These are phyloP conservation scores for Pyrocoelia pectoralis DNA, from an alignment of 2,888 invertebrate species.

Conservation along the genomic window DNA sequence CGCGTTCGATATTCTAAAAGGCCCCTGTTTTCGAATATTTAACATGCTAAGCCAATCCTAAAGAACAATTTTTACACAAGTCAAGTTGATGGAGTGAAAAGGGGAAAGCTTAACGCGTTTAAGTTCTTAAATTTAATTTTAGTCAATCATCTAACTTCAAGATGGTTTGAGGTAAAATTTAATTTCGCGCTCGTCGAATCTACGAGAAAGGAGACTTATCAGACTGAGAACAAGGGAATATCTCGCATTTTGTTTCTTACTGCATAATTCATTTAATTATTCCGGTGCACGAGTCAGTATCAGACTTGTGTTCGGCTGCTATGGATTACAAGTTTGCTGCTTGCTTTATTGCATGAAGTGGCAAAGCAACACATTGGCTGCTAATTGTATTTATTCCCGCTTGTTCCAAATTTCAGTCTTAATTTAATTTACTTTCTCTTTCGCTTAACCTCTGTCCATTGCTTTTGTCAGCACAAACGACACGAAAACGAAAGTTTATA, in stretches of 20 bases:
- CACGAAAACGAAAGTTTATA: neutral
- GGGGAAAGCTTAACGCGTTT: conserved; percentile 59
- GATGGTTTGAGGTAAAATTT: conserved; percentile 59
- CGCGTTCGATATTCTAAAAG: conserved; percentile 24
- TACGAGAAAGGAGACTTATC: conserved; percentile 41
- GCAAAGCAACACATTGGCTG: conserved; percentile 57
- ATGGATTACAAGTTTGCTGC: conserved; percentile 39
- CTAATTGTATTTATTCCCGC: conserved; percentile 60
- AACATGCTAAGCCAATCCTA: conserved; percentile 50
- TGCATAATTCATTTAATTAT: conserved; percentile 58
- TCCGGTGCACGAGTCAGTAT: conserved; percentile 45
- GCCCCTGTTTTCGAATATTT: conserved; percentile 31
- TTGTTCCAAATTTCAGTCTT: conserved; percentile 53
- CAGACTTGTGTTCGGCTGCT: conserved; percentile 47
- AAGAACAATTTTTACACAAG: conserved; percentile 55
- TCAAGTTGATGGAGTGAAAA: conserved; percentile 57
- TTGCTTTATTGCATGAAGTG: conserved; percentile 49
- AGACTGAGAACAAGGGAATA: conserved; percentile 41
- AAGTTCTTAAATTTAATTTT: conserved; percentile 62
- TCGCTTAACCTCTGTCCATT: conserved; percentile 19
- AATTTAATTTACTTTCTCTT: conserved; percentile 49
- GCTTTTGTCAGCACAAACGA: conserved; percentile 3
- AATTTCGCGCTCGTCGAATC: conserved; percentile 57
- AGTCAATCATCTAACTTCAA: conserved; percentile 60
- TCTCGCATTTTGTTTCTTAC: conserved; percentile 51